phyloP scores from a whole-genome alignment of 2,113 vertebrate genomes.

The Vimba vimba region DNA sequence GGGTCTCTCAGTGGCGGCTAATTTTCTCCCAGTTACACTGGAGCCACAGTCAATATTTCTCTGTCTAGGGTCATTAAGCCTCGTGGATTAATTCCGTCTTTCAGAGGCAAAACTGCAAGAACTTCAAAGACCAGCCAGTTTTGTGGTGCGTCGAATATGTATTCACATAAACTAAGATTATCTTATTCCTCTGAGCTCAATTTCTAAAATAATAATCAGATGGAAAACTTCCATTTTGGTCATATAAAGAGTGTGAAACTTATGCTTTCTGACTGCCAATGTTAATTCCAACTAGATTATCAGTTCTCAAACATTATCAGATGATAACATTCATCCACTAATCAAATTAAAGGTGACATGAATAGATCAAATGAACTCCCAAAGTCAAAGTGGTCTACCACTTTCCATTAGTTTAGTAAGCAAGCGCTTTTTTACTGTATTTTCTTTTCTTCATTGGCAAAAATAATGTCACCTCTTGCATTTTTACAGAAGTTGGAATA shows the following conservation, averaged over 20 bases:
- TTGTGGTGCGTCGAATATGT: neutral
- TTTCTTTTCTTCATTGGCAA: neutral
- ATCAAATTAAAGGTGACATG: neutral
- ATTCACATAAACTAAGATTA: neutral
- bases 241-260: neutral
- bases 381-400: neutral
- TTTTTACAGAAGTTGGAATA: neutral
- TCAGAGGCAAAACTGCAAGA: constrained; percentile 11
- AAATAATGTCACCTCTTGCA: neutral
- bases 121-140: neutral
- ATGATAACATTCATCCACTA: neutral
- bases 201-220: neutral
- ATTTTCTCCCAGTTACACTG: constrained; percentile 14
- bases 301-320: neutral
- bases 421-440: neutral
- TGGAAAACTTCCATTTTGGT: neutral
- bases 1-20: neutral
- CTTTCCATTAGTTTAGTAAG: neutral
- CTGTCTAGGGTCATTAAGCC: constrained; percentile 1
- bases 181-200: neutral
- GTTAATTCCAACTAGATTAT: neutral
- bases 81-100: neutral
- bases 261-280: neutral
- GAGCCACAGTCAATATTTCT: constrained; percentile 5
- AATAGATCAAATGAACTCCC: neutral